Evolutionary conservation across 1,140 invertebrate genomes (phyloP).

Genomic region (Lepidurus packardi): DNA sequence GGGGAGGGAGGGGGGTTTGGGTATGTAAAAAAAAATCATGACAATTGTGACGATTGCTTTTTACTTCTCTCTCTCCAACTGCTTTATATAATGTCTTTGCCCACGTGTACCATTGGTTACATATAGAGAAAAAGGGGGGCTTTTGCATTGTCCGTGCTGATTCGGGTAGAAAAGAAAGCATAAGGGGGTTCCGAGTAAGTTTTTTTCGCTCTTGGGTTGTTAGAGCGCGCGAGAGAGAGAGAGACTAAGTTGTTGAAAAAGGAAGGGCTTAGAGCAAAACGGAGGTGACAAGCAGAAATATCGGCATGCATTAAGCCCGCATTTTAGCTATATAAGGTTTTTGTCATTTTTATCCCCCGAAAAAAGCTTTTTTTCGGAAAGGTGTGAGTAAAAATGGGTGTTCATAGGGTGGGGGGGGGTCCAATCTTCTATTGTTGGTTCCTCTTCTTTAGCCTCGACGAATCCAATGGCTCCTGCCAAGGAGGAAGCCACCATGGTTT

Average conservation of each 20-base stretch:
- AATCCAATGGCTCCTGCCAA: constrained; percentile 2
- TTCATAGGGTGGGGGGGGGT: not conserved
- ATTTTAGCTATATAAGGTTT: constrained; percentile 18
- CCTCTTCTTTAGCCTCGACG: not conserved
- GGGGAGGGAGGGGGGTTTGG: not conserved
- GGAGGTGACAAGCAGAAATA: constrained; percentile 18
- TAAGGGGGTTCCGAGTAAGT: constrained; percentile 8
- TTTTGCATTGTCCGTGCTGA: not conserved
- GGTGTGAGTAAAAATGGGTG: constrained; percentile 10
- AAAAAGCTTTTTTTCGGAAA: constrained; percentile 2
- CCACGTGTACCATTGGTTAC: constrained; percentile 21
- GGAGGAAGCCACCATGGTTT: not conserved
- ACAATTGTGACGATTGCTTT: constrained; percentile 22
- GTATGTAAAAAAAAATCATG: constrained; percentile 3
- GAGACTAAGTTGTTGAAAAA: constrained; percentile 19
- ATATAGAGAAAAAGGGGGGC: constrained; percentile 7
- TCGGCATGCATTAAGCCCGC: constrained; percentile 3
- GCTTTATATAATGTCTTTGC: constrained; percentile 10
- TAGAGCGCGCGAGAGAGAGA: not conserved
- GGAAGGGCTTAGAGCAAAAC: constrained; percentile 18
- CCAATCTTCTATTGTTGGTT: not conserved
- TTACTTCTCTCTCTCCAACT: not conserved
- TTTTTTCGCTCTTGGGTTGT: not conserved
- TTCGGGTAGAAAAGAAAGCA: constrained; percentile 19
- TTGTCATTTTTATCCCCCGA: not conserved